Evolutionary conservation across 2,797 vertebrate species (phyloP), one percentile per base, ranked within the genome.

Genomic region (Garrulus glandarius): DNA sequence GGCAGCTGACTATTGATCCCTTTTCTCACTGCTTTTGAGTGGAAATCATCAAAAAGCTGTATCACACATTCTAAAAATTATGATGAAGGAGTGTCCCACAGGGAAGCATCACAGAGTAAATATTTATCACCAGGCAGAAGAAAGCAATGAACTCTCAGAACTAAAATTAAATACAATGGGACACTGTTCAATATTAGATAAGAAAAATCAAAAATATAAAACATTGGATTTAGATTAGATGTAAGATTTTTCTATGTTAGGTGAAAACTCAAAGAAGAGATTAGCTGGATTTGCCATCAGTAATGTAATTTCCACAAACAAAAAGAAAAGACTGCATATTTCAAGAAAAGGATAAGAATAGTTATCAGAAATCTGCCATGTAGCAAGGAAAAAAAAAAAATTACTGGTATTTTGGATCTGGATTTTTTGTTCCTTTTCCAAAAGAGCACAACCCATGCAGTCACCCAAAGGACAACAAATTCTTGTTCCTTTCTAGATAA

Each of bases 71-170:
- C 19, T 53, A 70, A 78, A 91, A 78, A n/a, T 41, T 32, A 37
- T 27, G 50, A 37, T 20, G 21, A 57, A 63, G 34, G 43, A 49
- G 39, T 87, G 88, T 92, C 74, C 84, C 23, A 4, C 43, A 71
- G 91, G 84, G 93, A 95, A 87, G 27, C 34, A 61, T 92, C 70
- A 70, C 32, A 20, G 53, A 95, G 89, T 84, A 97, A 98, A 94
- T 89, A 95, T 95, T 98, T 96, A 85, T 87, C 10, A 7, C 29
- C 36, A 96, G 86, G 64, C 43, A 77, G 77, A 87, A 95, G 56
- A 95, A 79, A 86, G 70, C 43, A 93, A 89, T 41, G 55, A 93
- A 89, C n/a, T 91, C 85, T 95, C 53, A 59, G 65, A 72, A 55
- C 17, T 57, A 63, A 71, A 56, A 68, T 87, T 63, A 96, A 97